Evolutionary conservation across 2,113 vertebrate genomes (phyloP).

Genomic region (Amblyornis subalaris): DNA sequence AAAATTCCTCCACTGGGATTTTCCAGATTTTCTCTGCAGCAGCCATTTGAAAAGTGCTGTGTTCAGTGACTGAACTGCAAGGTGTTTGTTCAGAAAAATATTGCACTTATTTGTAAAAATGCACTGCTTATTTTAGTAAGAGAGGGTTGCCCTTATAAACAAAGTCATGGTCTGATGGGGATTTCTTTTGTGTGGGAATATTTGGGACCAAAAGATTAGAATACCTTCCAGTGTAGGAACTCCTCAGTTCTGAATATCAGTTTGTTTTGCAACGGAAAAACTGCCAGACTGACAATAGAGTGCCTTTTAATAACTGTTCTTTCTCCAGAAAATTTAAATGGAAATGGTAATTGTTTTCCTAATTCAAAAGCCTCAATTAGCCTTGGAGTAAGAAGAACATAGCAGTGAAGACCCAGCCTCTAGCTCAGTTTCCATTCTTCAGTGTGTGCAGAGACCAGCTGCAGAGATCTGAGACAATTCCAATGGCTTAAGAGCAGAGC

Average conservation of each 20-base stretch:
- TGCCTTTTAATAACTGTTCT: neutral
- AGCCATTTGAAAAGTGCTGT: neutral
- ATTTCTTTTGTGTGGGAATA: neutral
- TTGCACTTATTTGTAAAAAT: neutral
- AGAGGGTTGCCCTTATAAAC: neutral
- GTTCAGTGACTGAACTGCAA: neutral
- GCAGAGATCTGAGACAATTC: neutral
- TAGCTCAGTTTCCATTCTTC: neutral
- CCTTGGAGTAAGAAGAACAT: neutral
- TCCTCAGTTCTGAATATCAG: neutral
- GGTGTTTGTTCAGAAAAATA: neutral
- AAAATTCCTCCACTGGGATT: neutral
- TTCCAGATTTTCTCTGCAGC: neutral
- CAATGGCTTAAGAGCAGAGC: neutral
- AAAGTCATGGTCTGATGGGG: neutral
- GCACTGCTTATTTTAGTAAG: neutral
- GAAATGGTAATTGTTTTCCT: neutral
- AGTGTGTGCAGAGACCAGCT: neutral
- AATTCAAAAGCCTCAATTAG: neutral
- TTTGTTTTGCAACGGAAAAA: neutral
- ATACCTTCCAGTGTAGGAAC: neutral
- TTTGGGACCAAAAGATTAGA: neutral
- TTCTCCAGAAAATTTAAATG: neutral
- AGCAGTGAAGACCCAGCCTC: neutral
- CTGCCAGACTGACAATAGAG: neutral